Base-by-base conservation (phyloP, 2,888 invertebrate genomes). In the Dolichopus griseipennis region DNA sequence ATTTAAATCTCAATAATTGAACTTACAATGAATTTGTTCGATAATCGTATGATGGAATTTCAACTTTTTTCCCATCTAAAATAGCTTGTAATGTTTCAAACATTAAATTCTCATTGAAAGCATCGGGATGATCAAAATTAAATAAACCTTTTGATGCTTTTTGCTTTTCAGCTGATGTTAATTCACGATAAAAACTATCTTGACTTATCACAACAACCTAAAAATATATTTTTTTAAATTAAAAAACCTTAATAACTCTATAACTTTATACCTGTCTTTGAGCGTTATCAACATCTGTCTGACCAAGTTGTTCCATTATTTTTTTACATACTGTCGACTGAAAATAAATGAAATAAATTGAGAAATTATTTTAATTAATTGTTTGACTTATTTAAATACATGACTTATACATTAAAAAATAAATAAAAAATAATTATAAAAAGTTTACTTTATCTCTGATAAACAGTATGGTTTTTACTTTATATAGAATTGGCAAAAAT, bases 91-190 rank as follows among this genome's bases (percentile, higher is more conserved):
- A 82, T 0, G 93, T 91, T 65, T 89, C 85, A 66, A 88, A 84
- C 79, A 98, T 90, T 34, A 95, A 84, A 68, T 91, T 90, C 77
- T 94, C 92, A 79, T 99, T 93, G 80, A 98, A 95, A 0, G 98
- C 97, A 81, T 94, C 95, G 0, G 99, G 99, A 83, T 99, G 99
- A 81, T 99, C 99, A 81, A 99, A 99, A 83, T 99, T 97, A 79
- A 93, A 99, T 75, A 92, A 89, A 37, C 98, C 98, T 67, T 90
- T 88, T 70, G 91, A 91, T 3, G 95, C 94, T 73, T 90, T 89
- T 0, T 87, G 82, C 73, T 91, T 89, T 78, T 98, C 97, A 0
- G 89, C 86, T 0, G 88, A 83, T 0, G 87, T 89, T 66, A 99
- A 83, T 70, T 94, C 90, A 68, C 93, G 87, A 82, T 99, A 99